Evolutionary conservation across 2,888 invertebrate genomes (phyloP), one percentile per base, ranked within the genome.

Genomic region (Podotricha telesiphe): DNA sequence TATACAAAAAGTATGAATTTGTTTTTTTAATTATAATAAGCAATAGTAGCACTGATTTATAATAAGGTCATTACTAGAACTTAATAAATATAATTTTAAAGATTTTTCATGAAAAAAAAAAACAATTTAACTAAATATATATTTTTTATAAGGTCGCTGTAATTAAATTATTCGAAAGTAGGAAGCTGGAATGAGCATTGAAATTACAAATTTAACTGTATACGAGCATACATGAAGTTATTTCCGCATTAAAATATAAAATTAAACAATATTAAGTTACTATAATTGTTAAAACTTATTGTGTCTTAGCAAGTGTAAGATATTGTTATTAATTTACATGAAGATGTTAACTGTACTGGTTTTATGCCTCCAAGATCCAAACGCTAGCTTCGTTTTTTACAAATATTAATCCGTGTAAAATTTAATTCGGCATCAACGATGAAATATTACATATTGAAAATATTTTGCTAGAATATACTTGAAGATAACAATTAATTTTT

Each of bases 141-240:
- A 42, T 42, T 13, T 1, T 42, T 42, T 20, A n/a, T 58, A 58
- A 58, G 58, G 58, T 19, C 58, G 22, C 20, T 15, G 13, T 20
- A 58, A 58, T 58, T 42, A 58, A 20, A 15, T 42, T 13, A 42
- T 20, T 58, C 40, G 58, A 58, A 58, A 58, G 58, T 42, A 58
- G 58, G 58, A 58, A 58, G 58, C 15, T 15, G 40, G 40, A 22
- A 15, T 20, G 42, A 22, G 19, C 40, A 42, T 42, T 58, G 42
- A 42, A 42, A 10, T n/a, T n/a, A 17, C 15, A 8, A 34, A 10
- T n/a, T 20, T 42, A 58, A n/a, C 22, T 10, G 42, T 58, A 42
- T 22, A n/a, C 20, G 13, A 13, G 20, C 15, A 15, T 22, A 58
- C 19, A 20, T 58, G 15, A 42, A 58, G 1, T 22, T 19, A 42